Percentiles rank a stretch among this genome's conserved stretches.
Evolutionary conservation across 2,113 vertebrate species (phyloP).

Genomic region (Aldabrachelys gigantea): DNA sequence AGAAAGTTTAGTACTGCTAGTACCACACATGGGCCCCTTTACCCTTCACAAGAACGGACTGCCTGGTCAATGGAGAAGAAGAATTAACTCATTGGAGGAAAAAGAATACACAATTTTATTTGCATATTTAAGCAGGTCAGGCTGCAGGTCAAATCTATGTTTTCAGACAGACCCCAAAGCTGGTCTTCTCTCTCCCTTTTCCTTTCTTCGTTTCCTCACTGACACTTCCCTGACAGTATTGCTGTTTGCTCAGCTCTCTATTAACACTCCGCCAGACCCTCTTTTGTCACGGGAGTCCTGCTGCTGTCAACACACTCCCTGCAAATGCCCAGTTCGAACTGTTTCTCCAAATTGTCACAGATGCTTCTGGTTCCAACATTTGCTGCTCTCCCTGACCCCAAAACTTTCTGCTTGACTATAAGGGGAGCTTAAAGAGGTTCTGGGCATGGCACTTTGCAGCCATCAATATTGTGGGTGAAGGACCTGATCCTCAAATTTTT

Average conservation of each 20-base stretch:
- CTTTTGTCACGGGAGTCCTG: conserved; percentile 73
- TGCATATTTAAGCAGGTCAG: conserved; percentile 3
- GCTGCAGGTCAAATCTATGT: conserved; percentile 53
- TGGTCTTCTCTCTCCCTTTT: conserved; percentile 54
- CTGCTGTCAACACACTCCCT: conserved; percentile 72
- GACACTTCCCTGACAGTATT: conserved; percentile 63
- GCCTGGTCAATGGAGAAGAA: not conserved
- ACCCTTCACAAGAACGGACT: not conserved
- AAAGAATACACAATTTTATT: not conserved
- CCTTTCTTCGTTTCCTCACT: conserved; percentile 47
- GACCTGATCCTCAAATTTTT: not conserved
- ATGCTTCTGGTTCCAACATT: conserved; percentile 72
- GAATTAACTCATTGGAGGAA: not conserved
- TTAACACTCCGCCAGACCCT: conserved; percentile 71
- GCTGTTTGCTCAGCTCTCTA: conserved; percentile 70
- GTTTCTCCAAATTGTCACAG: conserved; percentile 72
- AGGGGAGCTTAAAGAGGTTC: conserved; percentile 8
- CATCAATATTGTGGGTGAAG: not conserved
- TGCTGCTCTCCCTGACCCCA: conserved; percentile 68
- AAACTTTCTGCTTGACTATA: conserved; percentile 63
- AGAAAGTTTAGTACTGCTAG: accelerated
- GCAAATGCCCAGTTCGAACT: conserved; percentile 68
- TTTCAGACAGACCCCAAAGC: conserved; percentile 58
- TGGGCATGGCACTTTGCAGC: conserved; percentile 19
- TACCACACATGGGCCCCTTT: not conserved